Evolutionary conservation across 2,797 vertebrate species (phyloP).

Genomic region (Monodelphis domestica): DNA sequence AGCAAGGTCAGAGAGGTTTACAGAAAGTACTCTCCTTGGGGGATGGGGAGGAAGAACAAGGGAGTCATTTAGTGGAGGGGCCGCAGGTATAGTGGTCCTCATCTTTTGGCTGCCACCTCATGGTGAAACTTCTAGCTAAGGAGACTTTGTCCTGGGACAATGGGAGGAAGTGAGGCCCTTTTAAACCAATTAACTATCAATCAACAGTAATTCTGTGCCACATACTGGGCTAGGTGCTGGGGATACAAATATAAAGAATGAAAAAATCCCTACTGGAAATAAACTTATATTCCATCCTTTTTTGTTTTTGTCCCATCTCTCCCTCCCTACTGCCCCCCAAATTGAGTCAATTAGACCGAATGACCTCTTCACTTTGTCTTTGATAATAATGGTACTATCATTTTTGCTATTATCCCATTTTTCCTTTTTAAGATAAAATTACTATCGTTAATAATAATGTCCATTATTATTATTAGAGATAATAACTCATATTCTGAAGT

Average conservation of each 20-base stretch:
- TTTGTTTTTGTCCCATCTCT: background rate
- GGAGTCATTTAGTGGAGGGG: background rate
- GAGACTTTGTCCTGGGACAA: background rate
- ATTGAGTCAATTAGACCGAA: background rate
- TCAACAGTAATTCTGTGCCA: background rate
- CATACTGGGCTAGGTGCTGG: background rate
- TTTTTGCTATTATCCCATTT: background rate
- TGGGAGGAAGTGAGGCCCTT: background rate
- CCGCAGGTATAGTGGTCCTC: background rate
- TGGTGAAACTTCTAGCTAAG: background rate
- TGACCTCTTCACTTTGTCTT: background rate
- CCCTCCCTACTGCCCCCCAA: background rate
- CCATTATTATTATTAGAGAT: background rate
- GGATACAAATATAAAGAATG: background rate
- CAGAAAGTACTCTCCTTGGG: background rate
- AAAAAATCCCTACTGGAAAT: background rate
- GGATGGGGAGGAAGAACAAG: background rate
- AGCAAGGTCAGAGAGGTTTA: background rate
- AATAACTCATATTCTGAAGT: background rate
- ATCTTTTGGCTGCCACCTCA: background rate
- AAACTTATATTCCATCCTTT: background rate
- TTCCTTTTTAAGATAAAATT: background rate
- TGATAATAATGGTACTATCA: background rate
- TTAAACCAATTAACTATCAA: background rate
- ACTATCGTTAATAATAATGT: background rate